These are phyloP conservation scores for Grammomys surdaster DNA, from an alignment of 2,113 vertebrate species.

Conservation along the genomic window DNA sequence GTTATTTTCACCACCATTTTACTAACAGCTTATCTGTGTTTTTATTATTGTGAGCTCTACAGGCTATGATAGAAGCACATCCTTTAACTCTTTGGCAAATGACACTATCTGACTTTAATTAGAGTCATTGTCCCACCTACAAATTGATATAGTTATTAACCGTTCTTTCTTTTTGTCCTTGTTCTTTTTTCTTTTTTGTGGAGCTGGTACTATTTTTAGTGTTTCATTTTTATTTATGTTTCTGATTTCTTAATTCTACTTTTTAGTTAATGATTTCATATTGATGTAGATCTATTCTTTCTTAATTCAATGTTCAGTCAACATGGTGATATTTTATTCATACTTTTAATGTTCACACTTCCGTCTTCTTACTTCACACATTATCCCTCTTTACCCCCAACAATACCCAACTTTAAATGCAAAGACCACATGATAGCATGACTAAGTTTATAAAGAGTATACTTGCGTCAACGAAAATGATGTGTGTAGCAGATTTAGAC, in stretches of 20 bases:
- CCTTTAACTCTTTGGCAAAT: background rate
- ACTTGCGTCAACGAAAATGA: background rate
- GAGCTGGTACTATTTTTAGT: background rate
- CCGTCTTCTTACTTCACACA: background rate
- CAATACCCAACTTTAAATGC: background rate
- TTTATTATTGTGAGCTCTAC: background rate
- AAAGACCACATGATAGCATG: background rate
- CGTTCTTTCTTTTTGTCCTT: background rate
- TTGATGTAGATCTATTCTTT: background rate
- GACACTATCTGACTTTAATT: background rate
- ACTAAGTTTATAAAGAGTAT: background rate
- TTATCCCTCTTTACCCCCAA: background rate
- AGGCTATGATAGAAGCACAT: background rate
- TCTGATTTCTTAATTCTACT: background rate
- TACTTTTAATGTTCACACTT: background rate
- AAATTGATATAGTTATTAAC: background rate
- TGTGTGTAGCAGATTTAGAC: background rate
- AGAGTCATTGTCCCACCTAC: background rate
- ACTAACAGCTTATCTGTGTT: background rate
- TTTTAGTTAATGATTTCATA: background rate
- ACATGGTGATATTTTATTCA: background rate
- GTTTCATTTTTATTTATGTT: background rate
- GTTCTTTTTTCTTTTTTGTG: background rate
- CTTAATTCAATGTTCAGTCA: constrained; percentile 1
- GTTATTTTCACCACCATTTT: background rate